A percentile compares a stretch with the other conserved stretches of the same genome.
These are phyloP conservation scores for Dermochelys coriacea DNA, from an alignment of 2,797 vertebrate species.

Conservation along the genomic window DNA sequence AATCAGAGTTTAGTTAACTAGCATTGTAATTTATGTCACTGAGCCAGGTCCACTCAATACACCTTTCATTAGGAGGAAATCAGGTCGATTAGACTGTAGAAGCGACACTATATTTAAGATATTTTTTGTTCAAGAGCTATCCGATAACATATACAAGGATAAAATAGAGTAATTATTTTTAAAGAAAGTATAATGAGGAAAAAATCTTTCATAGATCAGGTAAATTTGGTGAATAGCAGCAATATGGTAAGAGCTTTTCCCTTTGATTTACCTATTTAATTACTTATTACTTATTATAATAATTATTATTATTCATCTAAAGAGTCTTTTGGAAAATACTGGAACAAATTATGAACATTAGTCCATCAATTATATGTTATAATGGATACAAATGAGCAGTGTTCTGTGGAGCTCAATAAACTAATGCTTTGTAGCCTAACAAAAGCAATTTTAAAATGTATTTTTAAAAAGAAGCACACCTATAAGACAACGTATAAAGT, in stretches of 20 bases:
- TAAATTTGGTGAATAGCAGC: conserved; percentile 46
- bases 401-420: conserved; percentile 41
- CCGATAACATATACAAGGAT: conserved; percentile 32
- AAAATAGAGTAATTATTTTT: conserved; percentile 44
- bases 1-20: conserved; percentile 57
- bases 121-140: conserved; percentile 30
- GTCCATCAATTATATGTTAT: conserved; percentile 15
- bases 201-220: conserved; percentile 50
- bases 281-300: background rate
- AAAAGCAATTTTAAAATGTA: conserved; percentile 51
- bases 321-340: conserved; percentile 34
- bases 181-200: conserved; percentile 31
- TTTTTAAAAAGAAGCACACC: conserved; percentile 52
- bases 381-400: conserved; percentile 3
- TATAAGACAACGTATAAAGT: conserved; percentile 4
- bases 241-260: conserved; percentile 49
- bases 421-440: conserved; percentile 61
- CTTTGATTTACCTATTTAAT: background rate
- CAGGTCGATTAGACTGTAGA: conserved; percentile 26
- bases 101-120: conserved; percentile 47
- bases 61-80: conserved; percentile 51
- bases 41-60: conserved; percentile 52
- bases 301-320: conserved; percentile 10
- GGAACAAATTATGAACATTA: conserved; percentile 63
- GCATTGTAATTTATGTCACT: conserved; percentile 64